These are phyloP conservation scores for Solenopsis fugax DNA, from an alignment of 1,140 invertebrate genomes.

Conservation along the genomic window DNA sequence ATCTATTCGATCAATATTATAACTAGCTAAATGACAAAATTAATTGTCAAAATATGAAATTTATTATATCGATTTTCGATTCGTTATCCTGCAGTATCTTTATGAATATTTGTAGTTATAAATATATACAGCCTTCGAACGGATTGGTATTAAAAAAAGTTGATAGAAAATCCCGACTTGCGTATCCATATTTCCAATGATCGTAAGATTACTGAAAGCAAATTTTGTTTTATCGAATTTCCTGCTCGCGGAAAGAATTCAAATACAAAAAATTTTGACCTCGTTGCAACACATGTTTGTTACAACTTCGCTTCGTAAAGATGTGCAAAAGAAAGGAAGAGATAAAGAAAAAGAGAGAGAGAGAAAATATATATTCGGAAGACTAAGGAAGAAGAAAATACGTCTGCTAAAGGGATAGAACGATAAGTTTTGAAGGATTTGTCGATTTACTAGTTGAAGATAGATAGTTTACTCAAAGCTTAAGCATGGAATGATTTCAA, in stretches of 20 bases:
- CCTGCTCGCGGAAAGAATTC: neutral
- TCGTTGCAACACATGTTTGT: neutral
- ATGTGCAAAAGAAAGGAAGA: neutral
- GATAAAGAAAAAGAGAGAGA: neutral
- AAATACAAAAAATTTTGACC: constrained; percentile 11
- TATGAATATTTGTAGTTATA: neutral
- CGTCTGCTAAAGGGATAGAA: constrained; percentile 24
- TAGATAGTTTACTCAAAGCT: constrained; percentile 75
- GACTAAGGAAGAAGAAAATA: constrained; percentile 10
- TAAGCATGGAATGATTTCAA: constrained; percentile 74
- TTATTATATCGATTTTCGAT: neutral
- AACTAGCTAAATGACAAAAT: constrained; percentile 16
- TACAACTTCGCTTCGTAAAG: neutral
- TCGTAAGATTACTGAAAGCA: neutral
- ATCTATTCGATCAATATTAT: neutral
- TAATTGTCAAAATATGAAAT: constrained; percentile 5
- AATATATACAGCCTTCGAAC: neutral
- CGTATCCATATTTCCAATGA: neutral
- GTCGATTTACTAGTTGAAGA: constrained; percentile 74
- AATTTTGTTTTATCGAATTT: constrained; percentile 17
- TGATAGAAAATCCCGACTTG: neutral
- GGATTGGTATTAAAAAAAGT: neutral
- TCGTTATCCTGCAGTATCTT: neutral
- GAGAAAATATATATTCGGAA: constrained; percentile 2
- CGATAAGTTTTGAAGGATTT: constrained; percentile 65